Conservation (phyloP, 2,797 vertebrate genomes). For the Kryptopterus vitreolus region DNA sequence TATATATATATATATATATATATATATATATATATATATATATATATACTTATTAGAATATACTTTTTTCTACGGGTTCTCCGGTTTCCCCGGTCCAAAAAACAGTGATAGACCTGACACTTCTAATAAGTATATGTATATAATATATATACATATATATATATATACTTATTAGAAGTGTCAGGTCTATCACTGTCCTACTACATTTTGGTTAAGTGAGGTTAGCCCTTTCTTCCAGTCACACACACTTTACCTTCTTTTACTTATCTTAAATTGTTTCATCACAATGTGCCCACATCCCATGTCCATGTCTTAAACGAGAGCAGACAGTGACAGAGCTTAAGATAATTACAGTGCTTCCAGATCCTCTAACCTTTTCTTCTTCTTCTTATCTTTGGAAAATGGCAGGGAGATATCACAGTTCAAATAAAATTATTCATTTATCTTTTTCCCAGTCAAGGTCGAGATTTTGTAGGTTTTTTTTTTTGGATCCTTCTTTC, state of each 20-base stretch:
- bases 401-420: not conserved
- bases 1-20: no score
- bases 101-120: no score
- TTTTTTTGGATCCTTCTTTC: not conserved
- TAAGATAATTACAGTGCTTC: not conserved
- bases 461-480: not conserved
- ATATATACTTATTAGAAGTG: constrained; percentile 4
- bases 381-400: not conserved
- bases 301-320: not conserved
- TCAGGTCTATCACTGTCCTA: not conserved
- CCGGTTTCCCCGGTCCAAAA: no score
- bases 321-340: not conserved
- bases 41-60: no score
- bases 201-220: not conserved
- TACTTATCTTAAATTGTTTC: not conserved
- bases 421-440: not conserved
- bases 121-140: no score
- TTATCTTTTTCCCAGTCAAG: not conserved
- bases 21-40: no score
- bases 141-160: not conserved
- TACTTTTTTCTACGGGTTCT: no score
- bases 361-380: not conserved
- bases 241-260: not conserved
- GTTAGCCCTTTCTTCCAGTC: constrained; percentile 10
- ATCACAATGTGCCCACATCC: not conserved